These are phyloP conservation scores for Barypeithes pellucidus DNA, from an alignment of 2,888 invertebrate species.

Conservation along the genomic window DNA sequence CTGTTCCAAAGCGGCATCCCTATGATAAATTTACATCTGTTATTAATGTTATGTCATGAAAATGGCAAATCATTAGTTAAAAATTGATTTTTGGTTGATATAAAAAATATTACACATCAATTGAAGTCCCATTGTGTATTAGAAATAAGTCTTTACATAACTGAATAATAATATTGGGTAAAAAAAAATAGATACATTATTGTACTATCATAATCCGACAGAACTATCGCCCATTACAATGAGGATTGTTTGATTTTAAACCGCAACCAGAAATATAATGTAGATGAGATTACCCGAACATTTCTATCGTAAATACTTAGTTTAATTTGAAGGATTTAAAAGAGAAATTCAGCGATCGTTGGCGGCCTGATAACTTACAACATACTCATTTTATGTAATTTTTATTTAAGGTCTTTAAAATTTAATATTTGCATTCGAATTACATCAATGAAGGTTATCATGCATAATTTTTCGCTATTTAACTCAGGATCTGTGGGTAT, in stretches of 20 bases:
- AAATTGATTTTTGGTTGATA: too few species aligned
- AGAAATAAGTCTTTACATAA: background rate
- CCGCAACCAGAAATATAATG: background rate
- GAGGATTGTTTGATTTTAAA: background rate
- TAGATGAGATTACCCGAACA: background rate
- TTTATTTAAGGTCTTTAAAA: background rate
- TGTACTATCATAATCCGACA: background rate
- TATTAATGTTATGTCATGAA: too few species aligned
- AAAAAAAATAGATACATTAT: background rate
- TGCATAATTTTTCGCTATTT: slow-evolving; percentile 1
- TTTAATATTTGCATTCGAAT: slow-evolving; percentile 5
- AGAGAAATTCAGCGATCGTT: background rate
- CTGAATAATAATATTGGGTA: background rate
- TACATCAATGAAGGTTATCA: background rate
- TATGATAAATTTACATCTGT: too few species aligned
- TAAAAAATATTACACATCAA: too few species aligned
- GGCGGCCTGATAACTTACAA: background rate
- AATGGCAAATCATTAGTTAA: too few species aligned
- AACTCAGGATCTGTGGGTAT: background rate
- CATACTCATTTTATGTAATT: background rate
- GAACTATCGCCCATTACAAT: background rate
- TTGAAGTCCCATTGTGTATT: too few species aligned
- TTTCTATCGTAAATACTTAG: slow-evolving; percentile 3
- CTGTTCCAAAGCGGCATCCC: too few species aligned
- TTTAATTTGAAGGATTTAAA: slow-evolving; percentile 14